Conservation (phyloP, 2,797 vertebrate genomes). For the Phalloptychus januarius region DNA sequence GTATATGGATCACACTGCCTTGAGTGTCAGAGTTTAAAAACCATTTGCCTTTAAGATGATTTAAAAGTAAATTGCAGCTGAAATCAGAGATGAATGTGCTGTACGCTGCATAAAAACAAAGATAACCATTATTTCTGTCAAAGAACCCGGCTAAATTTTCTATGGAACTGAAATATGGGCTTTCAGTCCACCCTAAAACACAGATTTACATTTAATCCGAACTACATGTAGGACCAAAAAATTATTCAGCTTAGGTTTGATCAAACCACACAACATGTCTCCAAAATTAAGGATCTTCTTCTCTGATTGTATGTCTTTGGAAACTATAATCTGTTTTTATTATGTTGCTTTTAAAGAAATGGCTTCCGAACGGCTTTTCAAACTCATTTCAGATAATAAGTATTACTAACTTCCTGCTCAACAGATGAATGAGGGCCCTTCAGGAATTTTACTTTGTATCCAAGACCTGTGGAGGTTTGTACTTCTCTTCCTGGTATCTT, state of each 20-base stretch:
- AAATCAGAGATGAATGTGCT: not conserved
- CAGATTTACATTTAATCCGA: not conserved
- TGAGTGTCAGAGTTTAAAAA: not conserved
- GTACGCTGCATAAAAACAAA: not conserved
- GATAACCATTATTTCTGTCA: not conserved
- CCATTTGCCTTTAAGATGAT: not conserved
- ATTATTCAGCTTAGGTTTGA: not conserved
- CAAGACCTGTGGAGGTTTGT: not conserved
- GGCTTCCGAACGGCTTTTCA: not conserved
- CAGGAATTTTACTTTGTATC: not conserved
- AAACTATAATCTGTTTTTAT: not conserved
- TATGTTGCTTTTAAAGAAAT: not conserved
- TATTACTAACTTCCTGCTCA: not conserved
- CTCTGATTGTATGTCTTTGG: not conserved
- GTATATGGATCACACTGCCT: slow-evolving; percentile 7
- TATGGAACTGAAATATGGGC: not conserved
- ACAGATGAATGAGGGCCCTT: not conserved
- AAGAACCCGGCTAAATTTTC: not conserved
- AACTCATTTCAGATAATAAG: not conserved
- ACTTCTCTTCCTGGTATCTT: not conserved
- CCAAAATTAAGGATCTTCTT: not conserved
- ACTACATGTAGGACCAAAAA: not conserved
- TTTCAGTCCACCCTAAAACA: not conserved
- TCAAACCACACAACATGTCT: not conserved
- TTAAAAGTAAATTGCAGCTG: not conserved